phyloP scores from a whole-genome alignment of 2,888 invertebrate genomes.

The Erpobdella octoculata region DNA sequence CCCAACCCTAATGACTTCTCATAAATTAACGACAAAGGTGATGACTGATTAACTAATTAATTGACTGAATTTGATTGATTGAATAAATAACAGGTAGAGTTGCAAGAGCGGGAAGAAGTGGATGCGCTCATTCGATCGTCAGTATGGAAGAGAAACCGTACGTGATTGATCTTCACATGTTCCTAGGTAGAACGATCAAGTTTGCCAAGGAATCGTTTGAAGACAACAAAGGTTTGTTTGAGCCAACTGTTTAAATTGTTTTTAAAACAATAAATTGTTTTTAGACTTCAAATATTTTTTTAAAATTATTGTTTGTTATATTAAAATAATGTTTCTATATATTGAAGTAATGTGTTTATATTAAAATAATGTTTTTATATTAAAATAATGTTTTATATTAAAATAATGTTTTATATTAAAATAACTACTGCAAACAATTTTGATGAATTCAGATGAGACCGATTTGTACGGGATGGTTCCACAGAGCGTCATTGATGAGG shows the following conservation, averaged over 20 bases:
- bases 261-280: background rate
- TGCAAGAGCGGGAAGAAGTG: slow-evolving; percentile 84
- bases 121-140: slow-evolving; percentile 82
- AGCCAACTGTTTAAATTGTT: background rate
- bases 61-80: background rate
- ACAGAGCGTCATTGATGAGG: slow-evolving; percentile 71
- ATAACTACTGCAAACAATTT: too few relatives aligned
- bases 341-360: too few relatives aligned
- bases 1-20: too few relatives aligned
- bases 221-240: background rate
- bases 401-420: too few relatives aligned
- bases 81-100: slow-evolving; percentile 62
- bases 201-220: slow-evolving; percentile 32
- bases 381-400: too few relatives aligned
- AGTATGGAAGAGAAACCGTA: slow-evolving; percentile 83
- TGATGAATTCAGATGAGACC: background rate
- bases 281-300: too few relatives aligned
- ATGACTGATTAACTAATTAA: background rate
- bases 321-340: too few relatives aligned
- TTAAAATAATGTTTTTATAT: too few relatives aligned
- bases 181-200: slow-evolving; percentile 71
- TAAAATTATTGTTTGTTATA: too few relatives aligned
- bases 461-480: slow-evolving; percentile 70
- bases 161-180: slow-evolving; percentile 85
- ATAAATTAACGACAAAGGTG: too few relatives aligned